phyloP scores from a whole-genome alignment of 1,140 invertebrate species.

The Vanessa atalanta region DNA sequence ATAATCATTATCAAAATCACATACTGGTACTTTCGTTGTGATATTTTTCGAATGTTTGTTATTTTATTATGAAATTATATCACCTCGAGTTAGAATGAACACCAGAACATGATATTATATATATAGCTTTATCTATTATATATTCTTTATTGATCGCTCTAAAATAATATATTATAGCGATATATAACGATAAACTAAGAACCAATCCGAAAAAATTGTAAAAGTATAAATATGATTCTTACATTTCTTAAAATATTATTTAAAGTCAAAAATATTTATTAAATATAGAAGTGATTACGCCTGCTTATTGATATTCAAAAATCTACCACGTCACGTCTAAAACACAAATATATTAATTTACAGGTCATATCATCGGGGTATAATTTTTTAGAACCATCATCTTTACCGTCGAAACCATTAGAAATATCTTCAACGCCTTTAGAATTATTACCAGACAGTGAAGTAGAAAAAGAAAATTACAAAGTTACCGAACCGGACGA shows the following conservation, averaged over 20 bases:
- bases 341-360: background rate
- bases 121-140: no score
- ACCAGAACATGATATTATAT: no score
- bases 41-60: no score
- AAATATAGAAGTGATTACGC: no score
- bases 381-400: conserved; percentile 62
- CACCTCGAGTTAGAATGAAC: no score
- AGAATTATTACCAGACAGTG: conserved; percentile 56
- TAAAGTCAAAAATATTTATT: background rate
- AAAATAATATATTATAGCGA: no score
- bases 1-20: no score
- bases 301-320: background rate
- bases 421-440: conserved; percentile 75
- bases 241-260: background rate
- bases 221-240: background rate
- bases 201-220: no score
- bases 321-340: background rate
- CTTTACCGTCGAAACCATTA: conserved; percentile 56
- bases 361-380: conserved; percentile 74
- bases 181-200: no score
- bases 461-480: conserved; percentile 65
- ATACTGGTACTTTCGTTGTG: no score
- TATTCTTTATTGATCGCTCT: no score
- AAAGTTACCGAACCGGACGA: conserved; percentile 78
- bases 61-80: no score